Conservation (phyloP, 1,140 invertebrate genomes). For the Drosophila ironensis region DNA sequence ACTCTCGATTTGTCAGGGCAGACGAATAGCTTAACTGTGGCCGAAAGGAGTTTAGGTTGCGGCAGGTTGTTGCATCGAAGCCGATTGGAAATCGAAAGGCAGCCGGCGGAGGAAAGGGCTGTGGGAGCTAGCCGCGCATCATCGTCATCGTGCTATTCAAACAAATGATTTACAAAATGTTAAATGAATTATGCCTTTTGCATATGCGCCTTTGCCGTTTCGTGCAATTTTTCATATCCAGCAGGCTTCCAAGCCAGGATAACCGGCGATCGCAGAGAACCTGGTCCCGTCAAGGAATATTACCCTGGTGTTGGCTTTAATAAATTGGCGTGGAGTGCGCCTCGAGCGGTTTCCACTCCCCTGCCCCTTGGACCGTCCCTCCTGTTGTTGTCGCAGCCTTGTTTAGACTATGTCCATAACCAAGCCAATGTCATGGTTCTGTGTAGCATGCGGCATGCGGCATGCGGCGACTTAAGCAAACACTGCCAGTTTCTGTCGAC, state of each 20-base stretch:
- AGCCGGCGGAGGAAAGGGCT: constrained; percentile 19
- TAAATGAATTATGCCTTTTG: constrained; percentile 81
- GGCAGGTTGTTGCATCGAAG: constrained; percentile 38
- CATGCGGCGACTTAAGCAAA: constrained; percentile 63
- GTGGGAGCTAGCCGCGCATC: constrained; percentile 41
- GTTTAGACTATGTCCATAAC: constrained; percentile 32
- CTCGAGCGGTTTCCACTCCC: constrained; percentile 38
- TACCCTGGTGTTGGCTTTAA: constrained; percentile 75
- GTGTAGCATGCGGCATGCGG: constrained; percentile 29
- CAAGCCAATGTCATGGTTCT: constrained; percentile 56
- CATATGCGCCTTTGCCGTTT: constrained; percentile 65
- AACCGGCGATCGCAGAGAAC: constrained; percentile 7
- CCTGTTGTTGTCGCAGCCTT: constrained; percentile 50
- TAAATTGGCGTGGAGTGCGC: constrained; percentile 77
- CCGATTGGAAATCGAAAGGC: constrained; percentile 5
- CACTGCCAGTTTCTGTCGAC: constrained; percentile 41
- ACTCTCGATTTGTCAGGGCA: constrained; percentile 71
- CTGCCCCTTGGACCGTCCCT: not conserved
- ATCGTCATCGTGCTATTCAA: constrained; percentile 79
- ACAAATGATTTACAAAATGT: constrained; percentile 82
- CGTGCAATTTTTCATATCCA: constrained; percentile 71
- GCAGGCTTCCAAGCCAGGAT: constrained; percentile 17
- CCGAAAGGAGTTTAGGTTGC: constrained; percentile 20
- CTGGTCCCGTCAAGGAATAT: constrained; percentile 24
- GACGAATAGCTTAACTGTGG: constrained; percentile 72